Percentiles rank a stretch among this genome's conserved stretches.
Conservation (phyloP, 2,113 vertebrate species). For the Phoxinus phoxinus region DNA sequence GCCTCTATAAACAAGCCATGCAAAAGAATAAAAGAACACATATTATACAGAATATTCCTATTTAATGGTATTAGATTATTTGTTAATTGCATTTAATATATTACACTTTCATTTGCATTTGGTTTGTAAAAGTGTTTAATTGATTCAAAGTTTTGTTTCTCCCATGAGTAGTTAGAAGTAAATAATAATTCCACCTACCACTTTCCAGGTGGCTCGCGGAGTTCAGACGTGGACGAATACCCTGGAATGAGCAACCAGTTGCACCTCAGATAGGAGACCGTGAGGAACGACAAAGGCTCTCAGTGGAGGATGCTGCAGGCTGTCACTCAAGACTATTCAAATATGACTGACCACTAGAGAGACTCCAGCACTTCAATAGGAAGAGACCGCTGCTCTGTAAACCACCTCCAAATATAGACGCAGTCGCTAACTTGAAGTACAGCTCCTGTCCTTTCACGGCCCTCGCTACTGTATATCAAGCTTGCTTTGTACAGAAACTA, state of each 20-base stretch:
- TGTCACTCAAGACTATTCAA: slow-evolving; percentile 35
- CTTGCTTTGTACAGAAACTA: not conserved
- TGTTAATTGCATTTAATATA: too few species aligned
- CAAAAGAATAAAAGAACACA: too few species aligned
- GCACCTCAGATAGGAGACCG: slow-evolving; percentile 72
- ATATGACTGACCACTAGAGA: slow-evolving; percentile 76
- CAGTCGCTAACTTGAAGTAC: not conserved
- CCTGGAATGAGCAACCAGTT: slow-evolving; percentile 88
- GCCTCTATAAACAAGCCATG: too few species aligned
- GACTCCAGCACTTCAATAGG: slow-evolving; percentile 21
- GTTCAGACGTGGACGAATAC: slow-evolving; percentile 81
- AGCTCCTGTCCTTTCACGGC: not conserved
- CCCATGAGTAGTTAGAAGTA: not conserved
- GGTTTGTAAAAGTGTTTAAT: too few species aligned
- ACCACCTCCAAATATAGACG: not conserved
- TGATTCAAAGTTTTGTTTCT: too few species aligned
- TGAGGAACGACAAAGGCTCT: slow-evolving; percentile 10
- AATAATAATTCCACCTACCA: not conserved
- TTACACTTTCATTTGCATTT: too few species aligned
- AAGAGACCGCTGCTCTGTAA: not conserved
- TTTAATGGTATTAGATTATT: too few species aligned
- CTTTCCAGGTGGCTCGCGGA: slow-evolving; percentile 85
- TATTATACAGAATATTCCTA: too few species aligned
- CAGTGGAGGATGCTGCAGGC: slow-evolving; percentile 24
- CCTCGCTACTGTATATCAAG: not conserved